These are phyloP conservation scores for Phaethornis superciliosus DNA, from an alignment of 2,113 vertebrate species.

Conservation along the genomic window DNA sequence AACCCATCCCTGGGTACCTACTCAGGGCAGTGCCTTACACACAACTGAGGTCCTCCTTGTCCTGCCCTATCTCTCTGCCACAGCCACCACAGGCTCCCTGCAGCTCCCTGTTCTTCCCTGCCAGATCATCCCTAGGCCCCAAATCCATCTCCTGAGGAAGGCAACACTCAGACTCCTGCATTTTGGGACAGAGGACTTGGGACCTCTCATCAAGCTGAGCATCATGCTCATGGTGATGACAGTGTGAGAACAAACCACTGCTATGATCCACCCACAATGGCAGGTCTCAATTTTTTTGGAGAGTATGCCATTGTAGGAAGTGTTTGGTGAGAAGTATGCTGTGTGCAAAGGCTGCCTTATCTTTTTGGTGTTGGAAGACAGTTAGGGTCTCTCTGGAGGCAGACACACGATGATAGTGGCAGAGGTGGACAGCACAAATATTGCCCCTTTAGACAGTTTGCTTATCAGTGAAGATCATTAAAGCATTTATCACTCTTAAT, in stretches of 20 bases:
- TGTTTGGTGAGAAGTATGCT: background rate
- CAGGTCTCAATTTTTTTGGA: background rate
- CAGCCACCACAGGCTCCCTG: fast-evolving
- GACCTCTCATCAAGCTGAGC: fast-evolving
- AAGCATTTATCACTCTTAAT: background rate
- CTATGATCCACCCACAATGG: fast-evolving
- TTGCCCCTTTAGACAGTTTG: background rate
- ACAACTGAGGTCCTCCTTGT: background rate
- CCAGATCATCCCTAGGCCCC: background rate
- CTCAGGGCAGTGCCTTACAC: background rate
- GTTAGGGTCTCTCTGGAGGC: background rate
- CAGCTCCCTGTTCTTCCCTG: background rate
- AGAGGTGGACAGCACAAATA: background rate
- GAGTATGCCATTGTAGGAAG: background rate
- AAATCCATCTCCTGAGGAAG: background rate
- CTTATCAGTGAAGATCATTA: background rate
- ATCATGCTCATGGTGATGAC: fast-evolving
- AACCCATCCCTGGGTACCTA: background rate
- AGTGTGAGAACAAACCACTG: background rate
- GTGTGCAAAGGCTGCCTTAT: background rate
- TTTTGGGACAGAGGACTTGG: fast-evolving
- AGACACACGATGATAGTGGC: fast-evolving
- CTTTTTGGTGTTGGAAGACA: background rate
- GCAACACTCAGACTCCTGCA: background rate
- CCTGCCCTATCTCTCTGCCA: background rate